Evolutionary conservation across 2,797 vertebrate species (phyloP), one percentile per base, ranked within the genome.

Genomic region (Falco columbarius): DNA sequence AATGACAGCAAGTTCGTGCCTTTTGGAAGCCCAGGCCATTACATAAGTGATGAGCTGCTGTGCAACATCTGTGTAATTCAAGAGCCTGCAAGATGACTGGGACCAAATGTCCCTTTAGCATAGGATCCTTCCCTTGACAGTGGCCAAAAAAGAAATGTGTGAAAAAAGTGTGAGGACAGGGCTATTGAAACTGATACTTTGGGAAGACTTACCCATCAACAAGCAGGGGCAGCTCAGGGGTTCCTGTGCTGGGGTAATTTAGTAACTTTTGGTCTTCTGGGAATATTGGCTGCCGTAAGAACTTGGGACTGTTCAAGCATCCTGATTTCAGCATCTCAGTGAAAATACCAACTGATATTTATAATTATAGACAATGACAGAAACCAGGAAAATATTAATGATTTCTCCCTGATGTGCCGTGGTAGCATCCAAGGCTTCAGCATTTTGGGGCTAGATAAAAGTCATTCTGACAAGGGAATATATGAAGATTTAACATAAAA

Each of bases 221-320:
- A 74, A 74, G 21, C 22, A 30, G 8, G 7, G 30, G 4, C 12
- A 63, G 54, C 6, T 63, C 34, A 40, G 36, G 14, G 10, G 12
- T 56, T 90, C 15, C 51, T 56, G 40, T 30, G 19, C 30, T 9
- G 1, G 13, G 9, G 2, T 0, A 1, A 12, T 29, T 55, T 26
- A 55, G 26, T 23, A 42, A 26, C 44, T 71, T 52, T 44, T 17
- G 13, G 9, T 67, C 29, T 83, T 67, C 13, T 52, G 30, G 15
- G 10, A 55, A 36, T 46, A 12, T 40, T 34, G 46, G 38, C 6
- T 55, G 32, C 36, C 34, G 10, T 61, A 38, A 65, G 27, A 54
- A 76, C 15, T 81, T 62, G 18, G 8, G 36, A 29, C 63, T 34
- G 27, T 30, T 70, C 40, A 81, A 56, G 29, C 3, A n/a, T 32